Evolutionary conservation across 1,140 invertebrate genomes (phyloP).

Genomic region (Drosophila suzukii): DNA sequence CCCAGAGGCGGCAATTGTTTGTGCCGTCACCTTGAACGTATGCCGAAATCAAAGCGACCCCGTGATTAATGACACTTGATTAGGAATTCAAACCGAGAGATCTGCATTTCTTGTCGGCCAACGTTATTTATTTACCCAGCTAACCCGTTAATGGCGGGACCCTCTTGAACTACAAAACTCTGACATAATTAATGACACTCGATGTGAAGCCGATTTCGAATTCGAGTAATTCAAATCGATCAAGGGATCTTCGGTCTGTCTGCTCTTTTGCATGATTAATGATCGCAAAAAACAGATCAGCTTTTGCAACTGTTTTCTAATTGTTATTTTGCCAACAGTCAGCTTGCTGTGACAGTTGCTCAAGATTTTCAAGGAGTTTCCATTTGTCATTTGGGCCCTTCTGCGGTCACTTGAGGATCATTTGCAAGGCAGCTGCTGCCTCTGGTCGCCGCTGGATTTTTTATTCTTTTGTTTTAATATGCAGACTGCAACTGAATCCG

Average conservation of each 20-base stretch:
- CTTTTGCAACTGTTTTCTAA: constrained; percentile 82
- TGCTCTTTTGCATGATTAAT: constrained; percentile 70
- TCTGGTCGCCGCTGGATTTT: constrained; percentile 12
- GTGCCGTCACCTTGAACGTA: constrained; percentile 72
- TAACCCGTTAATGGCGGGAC: constrained; percentile 54
- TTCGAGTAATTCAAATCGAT: constrained; percentile 55
- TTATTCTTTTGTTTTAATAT: constrained; percentile 68
- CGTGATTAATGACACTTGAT: constrained; percentile 71
- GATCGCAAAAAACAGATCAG: constrained; percentile 56
- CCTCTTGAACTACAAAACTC: constrained; percentile 57
- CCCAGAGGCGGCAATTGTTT: constrained; percentile 65
- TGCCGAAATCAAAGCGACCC: constrained; percentile 68
- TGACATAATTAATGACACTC: constrained; percentile 52
- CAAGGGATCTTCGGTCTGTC: constrained; percentile 49
- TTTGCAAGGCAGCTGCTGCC: constrained; percentile 47
- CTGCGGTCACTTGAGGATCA: constrained; percentile 69
- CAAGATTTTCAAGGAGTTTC: constrained; percentile 36
- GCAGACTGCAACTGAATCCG: constrained; percentile 60
- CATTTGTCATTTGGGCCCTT: constrained; percentile 48
- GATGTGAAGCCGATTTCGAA: constrained; percentile 14
- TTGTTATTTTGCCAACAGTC: constrained; percentile 71
- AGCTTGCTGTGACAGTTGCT: constrained; percentile 57
- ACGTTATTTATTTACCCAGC: constrained; percentile 27
- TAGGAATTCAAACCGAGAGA: constrained; percentile 54
- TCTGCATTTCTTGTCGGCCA: constrained; percentile 21